These are phyloP conservation scores for Drosophila lowei DNA, from an alignment of 1,140 invertebrate genomes.

Conservation along the genomic window DNA sequence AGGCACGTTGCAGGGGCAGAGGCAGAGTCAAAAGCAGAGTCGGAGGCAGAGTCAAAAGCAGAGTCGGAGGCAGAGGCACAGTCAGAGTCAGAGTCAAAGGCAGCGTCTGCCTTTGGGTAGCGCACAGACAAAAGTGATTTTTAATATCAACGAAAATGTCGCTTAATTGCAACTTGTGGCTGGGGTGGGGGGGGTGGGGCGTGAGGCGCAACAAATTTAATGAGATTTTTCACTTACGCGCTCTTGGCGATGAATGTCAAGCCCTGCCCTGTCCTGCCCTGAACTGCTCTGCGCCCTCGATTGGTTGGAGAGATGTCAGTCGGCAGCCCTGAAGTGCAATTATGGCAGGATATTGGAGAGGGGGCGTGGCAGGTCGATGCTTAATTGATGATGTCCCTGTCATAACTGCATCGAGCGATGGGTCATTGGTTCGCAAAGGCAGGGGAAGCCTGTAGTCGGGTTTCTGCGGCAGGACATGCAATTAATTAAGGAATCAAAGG, in stretches of 20 bases:
- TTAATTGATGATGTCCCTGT: slow-evolving; percentile 55
- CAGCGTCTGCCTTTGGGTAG: too few relatives aligned
- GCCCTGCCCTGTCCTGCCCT: slow-evolving; percentile 2
- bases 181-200: not conserved
- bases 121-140: slow-evolving; percentile 44
- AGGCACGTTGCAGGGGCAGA: not conserved
- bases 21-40: not conserved
- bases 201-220: slow-evolving; percentile 22
- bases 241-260: slow-evolving; percentile 45
- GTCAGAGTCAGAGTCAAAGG: not conserved
- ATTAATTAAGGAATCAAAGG: slow-evolving; percentile 53
- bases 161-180: slow-evolving; percentile 53
- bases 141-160: slow-evolving; percentile 41
- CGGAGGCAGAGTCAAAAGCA: not conserved
- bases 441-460: slow-evolving; percentile 21
- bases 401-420: slow-evolving; percentile 38
- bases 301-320: not conserved
- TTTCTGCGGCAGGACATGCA: slow-evolving; percentile 37
- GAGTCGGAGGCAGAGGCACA: not conserved
- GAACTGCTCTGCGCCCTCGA: too few relatives aligned
- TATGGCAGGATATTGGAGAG: slow-evolving; percentile 22
- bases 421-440: slow-evolving; percentile 23
- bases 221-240: slow-evolving; percentile 49
- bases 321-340: slow-evolving; percentile 30
- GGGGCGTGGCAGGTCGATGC: not conserved